Conservation (phyloP, 1,140 invertebrate genomes). For the Rhizoglyphus robini region DNA sequence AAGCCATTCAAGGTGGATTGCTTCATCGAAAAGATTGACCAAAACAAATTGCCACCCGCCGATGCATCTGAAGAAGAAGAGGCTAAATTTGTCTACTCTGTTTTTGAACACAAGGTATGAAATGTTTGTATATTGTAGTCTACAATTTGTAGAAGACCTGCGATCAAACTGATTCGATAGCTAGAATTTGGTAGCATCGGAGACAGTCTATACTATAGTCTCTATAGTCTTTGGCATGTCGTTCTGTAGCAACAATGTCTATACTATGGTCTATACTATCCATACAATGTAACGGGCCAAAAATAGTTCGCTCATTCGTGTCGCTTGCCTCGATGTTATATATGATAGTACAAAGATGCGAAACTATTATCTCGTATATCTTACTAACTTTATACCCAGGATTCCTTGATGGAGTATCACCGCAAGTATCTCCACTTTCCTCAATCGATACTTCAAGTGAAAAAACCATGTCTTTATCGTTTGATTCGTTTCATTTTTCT, state of each 20-base stretch:
- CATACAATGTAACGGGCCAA: no score
- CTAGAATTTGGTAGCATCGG: no score
- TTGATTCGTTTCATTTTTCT: neutral
- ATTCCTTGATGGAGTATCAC: neutral
- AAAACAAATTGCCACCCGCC: constrained; percentile 53
- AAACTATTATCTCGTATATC: no score
- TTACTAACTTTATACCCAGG: no score
- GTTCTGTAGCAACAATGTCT: no score
- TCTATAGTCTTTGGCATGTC: no score
- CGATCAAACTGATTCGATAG: neutral
- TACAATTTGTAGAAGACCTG: neutral
- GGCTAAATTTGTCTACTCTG: constrained; percentile 61
- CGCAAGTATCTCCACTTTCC: neutral
- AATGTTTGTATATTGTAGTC: constrained; percentile 20
- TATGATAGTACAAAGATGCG: no score
- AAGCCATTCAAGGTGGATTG: constrained; percentile 57
- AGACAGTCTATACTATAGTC: no score
- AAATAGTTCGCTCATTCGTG: no score
- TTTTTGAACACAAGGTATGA: constrained; percentile 68
- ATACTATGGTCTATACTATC: no score
- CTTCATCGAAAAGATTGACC: constrained; percentile 61
- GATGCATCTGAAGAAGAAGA: constrained; percentile 54
- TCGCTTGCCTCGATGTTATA: no score
- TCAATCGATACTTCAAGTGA: neutral
- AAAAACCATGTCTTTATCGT: neutral